Evolutionary conservation across 2,888 invertebrate genomes (phyloP), one percentile per base, ranked within the genome.

Genomic region (Cyclophora punctaria): DNA sequence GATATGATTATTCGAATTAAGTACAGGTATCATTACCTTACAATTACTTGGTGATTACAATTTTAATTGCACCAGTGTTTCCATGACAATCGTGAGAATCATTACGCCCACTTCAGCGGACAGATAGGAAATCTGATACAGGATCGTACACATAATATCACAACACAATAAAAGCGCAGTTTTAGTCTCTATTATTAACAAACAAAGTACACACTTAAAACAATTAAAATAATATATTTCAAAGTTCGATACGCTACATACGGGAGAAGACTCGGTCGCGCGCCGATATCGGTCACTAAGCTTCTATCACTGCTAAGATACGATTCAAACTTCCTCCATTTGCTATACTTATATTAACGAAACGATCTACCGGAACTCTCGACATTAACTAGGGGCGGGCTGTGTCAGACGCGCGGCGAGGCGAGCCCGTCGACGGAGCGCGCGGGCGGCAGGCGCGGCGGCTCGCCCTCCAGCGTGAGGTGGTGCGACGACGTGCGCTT

Each of bases 401-500:
- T 61, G 50, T 44, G 5, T 55, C 45, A 58, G 43, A 52, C 73
- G 60, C 74, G 70, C 40, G 81, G 83, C 63, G 62, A 48, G 77
- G 73, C 48, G 71, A 84, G 72, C 47, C 85, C 85, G 66, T 87
- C 88, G 5, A 77, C 85, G 69, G 85, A 86, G 63, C 84, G 81
- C 62, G 82, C 83, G 49, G 82, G 81, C 58, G 84, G 62, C 62
- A 75, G 80, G 49, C 80, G 75, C 50, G 70, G 64, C 41, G 77
- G 76, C 44, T 82, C 84, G 65, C 65, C 63, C 45, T 88, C 89
- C 71, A 89, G 60, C 37, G 88, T 83, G 58, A 88, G 67, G 73
- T 89, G 89, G 62, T 89, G 89, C 44, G 85, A 85, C 49, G 86
- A 83, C 41, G 88, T 88, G 44, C 89, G 84, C 74, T 85, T 83